Percentiles rank a stretch among this genome's conserved stretches.
These are phyloP conservation scores for Trachelus iudaicus DNA, from an alignment of 2,888 invertebrate species.

Conservation along the genomic window DNA sequence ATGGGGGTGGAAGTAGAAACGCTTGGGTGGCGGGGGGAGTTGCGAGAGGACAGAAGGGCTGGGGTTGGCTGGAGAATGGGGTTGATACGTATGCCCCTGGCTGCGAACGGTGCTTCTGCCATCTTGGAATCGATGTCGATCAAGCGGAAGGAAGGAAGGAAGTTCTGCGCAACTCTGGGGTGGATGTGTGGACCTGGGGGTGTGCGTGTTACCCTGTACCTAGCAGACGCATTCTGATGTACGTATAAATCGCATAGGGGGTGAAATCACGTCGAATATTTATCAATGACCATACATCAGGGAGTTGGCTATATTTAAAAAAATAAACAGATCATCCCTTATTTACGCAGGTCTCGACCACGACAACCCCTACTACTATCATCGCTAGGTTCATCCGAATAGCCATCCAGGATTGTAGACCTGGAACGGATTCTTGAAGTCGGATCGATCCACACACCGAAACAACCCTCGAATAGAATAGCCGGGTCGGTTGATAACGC, in stretches of 20 bases:
- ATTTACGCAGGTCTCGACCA: too few relatives aligned
- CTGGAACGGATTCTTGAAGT: too few relatives aligned
- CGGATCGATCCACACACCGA: constrained; percentile 33
- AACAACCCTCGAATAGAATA: background rate
- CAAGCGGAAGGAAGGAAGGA: constrained; percentile 58
- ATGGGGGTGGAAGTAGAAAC: constrained; percentile 9
- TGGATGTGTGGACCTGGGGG: constrained; percentile 30
- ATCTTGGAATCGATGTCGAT: constrained; percentile 63
- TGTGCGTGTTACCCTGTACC: background rate
- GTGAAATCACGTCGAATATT: too few relatives aligned
- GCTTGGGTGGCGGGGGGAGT: background rate
- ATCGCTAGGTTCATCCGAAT: too few relatives aligned
- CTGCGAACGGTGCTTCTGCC: constrained; percentile 48
- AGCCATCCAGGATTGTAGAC: too few relatives aligned
- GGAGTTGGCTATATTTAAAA: too few relatives aligned
- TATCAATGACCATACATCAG: too few relatives aligned
- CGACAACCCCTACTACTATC: too few relatives aligned
- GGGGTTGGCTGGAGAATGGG: constrained; percentile 39
- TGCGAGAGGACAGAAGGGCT: constrained; percentile 7
- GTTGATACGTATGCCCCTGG: constrained; percentile 56
- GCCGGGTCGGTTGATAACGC: background rate
- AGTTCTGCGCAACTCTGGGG: constrained; percentile 54
- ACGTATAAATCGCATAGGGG: too few relatives aligned
- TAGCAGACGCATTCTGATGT: constrained; percentile 14
- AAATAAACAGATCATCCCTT: too few relatives aligned